phyloP scores from a whole-genome alignment of 92 coral and sea anemone species.

The Pocillopora grandis region DNA sequence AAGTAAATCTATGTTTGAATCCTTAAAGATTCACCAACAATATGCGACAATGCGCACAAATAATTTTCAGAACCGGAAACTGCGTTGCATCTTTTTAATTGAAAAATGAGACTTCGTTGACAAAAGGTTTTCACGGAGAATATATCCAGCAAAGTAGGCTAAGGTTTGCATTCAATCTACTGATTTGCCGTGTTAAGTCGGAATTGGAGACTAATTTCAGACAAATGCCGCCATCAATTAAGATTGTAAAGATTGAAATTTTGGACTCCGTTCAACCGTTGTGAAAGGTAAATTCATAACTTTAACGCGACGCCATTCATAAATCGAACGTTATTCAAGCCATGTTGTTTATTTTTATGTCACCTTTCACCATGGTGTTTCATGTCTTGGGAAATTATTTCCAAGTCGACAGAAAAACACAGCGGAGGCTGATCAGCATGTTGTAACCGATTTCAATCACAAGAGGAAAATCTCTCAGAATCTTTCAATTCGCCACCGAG shows the following conservation, averaged over 20 bases:
- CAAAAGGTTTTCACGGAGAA: neutral
- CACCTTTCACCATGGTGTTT: too few relatives aligned
- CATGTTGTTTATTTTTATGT: neutral
- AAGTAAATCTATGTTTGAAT: too few relatives aligned
- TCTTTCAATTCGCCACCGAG: too few relatives aligned
- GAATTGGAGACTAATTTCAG: neutral
- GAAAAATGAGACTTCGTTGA: neutral
- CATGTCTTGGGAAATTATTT: too few relatives aligned
- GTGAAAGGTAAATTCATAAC: neutral
- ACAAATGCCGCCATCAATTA: neutral
- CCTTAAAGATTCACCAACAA: neutral
- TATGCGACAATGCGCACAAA: neutral
- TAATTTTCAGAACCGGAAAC: too few relatives aligned
- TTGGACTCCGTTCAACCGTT: neutral
- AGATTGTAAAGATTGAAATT: neutral
- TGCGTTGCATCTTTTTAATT: too few relatives aligned
- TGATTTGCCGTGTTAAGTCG: too few relatives aligned
- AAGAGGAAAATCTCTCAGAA: too few relatives aligned
- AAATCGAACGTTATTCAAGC: neutral
- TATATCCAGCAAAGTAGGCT: too few relatives aligned
- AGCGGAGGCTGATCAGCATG: too few relatives aligned
- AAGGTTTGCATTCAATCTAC: neutral
- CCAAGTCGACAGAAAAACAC: too few relatives aligned
- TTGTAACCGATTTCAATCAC: too few relatives aligned
- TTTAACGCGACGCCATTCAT: neutral